Base-by-base conservation (phyloP, 2,888 invertebrate genomes). In the Altica lythri region DNA sequence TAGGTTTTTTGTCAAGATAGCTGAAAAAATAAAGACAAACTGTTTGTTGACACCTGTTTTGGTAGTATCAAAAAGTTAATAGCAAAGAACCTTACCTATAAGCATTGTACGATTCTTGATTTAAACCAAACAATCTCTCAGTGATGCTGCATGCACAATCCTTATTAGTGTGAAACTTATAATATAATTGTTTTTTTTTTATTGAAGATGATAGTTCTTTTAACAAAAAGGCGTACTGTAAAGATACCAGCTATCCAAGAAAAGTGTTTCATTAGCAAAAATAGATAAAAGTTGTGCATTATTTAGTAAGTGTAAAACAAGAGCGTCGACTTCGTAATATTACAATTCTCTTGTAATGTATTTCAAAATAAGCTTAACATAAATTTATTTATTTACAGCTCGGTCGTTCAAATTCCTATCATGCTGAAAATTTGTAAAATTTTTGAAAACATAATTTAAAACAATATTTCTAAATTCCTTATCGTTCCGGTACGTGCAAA, bases 41-140 rank as follows among this genome's bases (percentile, higher is more conserved):
- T n/a, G n/a, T n/a, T n/a, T n/a, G n/a, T n/a, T n/a, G n/a, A n/a
- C n/a, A n/a, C n/a, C n/a, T n/a, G n/a, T n/a, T n/a, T n/a, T n/a
- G n/a, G n/a, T n/a, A n/a, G n/a, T n/a, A n/a, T n/a, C n/a, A n/a
- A n/a, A n/a, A n/a, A n/a, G n/a, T n/a, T n/a, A 52, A 47, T 29
- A n/a, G 17, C 10, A 54, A 57, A 59, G 29, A 50, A 53, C 65
- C 76, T 77, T 78, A 86, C 86, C 86, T 83, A 82, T 80, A 84
- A 35, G 73, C 69, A 79, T 84, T 85, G 82, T 84, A 87, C 69
- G 85, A 86, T 78, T 87, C 87, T 80, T 85, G 86, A 76, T 85
- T 85, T 79, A 88, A 83, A 83, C 88, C 88, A 82, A 89, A 89
- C 70, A 89, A 83, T 79, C 86, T 85, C 78, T 88, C 88, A 80